phyloP scores from a whole-genome alignment of 2,888 invertebrate species.

The Aphidius colemani region DNA sequence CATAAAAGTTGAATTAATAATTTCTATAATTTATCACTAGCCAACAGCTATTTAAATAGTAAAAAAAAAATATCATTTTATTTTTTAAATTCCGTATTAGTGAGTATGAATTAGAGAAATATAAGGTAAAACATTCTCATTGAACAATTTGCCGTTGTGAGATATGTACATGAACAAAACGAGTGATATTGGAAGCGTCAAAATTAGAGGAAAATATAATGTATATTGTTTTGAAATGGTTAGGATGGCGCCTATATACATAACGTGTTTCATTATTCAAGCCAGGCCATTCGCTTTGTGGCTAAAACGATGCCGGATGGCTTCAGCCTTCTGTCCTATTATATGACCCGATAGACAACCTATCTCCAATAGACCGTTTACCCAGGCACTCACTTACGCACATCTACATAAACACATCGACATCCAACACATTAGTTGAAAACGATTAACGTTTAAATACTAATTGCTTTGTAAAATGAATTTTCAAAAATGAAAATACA shows the following conservation, averaged over 20 bases:
- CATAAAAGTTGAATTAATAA: no score
- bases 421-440: background rate
- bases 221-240: slow-evolving; percentile 13
- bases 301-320: slow-evolving; percentile 24
- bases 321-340: slow-evolving; percentile 18
- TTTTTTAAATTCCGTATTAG: no score
- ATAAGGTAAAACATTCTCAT: no score
- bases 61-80: no score
- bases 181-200: slow-evolving; percentile 8
- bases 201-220: slow-evolving; percentile 10
- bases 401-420: background rate
- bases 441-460: no score
- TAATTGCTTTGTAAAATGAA: no score
- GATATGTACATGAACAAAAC: background rate
- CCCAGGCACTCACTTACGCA: background rate
- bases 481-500: no score
- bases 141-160: no score
- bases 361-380: slow-evolving; percentile 11
- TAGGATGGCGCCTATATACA: slow-evolving; percentile 14
- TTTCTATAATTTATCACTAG: no score
- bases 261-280: slow-evolving; percentile 32
- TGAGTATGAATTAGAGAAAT: no score
- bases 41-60: no score
- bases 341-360: slow-evolving; percentile 21
- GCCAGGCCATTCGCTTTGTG: slow-evolving; percentile 29